phyloP scores from a whole-genome alignment of 2,888 invertebrate genomes.

The Aspidiotus destructor region DNA sequence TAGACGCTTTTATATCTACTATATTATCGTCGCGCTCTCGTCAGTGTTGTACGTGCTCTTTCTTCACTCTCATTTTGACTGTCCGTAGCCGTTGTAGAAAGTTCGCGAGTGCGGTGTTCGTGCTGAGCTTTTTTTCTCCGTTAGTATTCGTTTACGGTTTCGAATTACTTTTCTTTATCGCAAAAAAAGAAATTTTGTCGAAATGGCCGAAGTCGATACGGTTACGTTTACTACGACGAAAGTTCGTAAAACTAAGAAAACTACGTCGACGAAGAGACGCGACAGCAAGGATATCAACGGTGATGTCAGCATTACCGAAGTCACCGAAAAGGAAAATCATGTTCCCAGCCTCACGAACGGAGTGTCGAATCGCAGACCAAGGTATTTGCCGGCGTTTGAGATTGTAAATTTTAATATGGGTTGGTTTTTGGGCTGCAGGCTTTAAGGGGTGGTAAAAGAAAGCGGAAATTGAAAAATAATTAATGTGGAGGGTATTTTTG shows the following conservation, averaged over 20 bases:
- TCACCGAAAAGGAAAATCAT: slow-evolving; percentile 48
- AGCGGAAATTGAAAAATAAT: neutral
- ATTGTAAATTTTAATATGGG: neutral
- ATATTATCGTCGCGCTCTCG: neutral
- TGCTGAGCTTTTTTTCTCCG: neutral
- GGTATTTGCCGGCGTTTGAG: slow-evolving; percentile 22
- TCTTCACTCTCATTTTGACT: no score
- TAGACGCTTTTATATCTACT: slow-evolving; percentile 5
- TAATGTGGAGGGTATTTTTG: no score
- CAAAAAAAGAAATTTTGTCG: neutral
- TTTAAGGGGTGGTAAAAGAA: neutral
- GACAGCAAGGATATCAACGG: slow-evolving; percentile 59
- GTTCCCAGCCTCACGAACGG: slow-evolving; percentile 35
- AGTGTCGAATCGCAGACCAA: slow-evolving; percentile 18
- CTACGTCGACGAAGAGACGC: slow-evolving; percentile 58
- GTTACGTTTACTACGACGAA: slow-evolving; percentile 77
- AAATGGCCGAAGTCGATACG: slow-evolving; percentile 84
- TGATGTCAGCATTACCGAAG: slow-evolving; percentile 58
- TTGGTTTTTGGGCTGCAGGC: neutral
- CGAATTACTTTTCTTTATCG: neutral
- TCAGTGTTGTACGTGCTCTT: neutral
- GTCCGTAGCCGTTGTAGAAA: neutral
- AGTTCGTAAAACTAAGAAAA: slow-evolving; percentile 85
- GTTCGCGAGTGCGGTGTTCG: neutral
- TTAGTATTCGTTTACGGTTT: neutral